Conservation (phyloP, 1,140 invertebrate genomes). For the Helicoverpa armigera region DNA sequence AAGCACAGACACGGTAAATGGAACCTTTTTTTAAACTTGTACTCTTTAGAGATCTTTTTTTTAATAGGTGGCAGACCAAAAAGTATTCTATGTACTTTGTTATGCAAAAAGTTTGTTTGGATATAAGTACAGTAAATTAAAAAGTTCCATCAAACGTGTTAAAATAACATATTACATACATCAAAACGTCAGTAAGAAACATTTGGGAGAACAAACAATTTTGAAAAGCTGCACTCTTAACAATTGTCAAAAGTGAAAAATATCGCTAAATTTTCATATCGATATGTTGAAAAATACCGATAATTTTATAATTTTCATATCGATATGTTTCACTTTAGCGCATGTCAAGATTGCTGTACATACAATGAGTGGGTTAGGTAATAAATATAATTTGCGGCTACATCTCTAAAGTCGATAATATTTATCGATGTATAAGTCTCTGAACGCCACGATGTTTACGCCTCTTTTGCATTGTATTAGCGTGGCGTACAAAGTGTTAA, state of each 20-base stretch:
- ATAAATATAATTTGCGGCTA: conserved; percentile 28
- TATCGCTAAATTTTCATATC: not conserved
- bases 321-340: not conserved
- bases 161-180: conserved; percentile 34
- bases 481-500: not conserved
- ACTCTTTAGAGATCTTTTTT: too few relatives aligned
- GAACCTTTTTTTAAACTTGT: conserved; percentile 31
- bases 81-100: too few relatives aligned
- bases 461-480: too few relatives aligned
- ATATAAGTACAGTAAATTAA: not conserved
- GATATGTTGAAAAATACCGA: not conserved
- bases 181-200: conserved; percentile 34
- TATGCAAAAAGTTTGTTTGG: not conserved
- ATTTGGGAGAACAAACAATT: conserved; percentile 42
- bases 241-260: not conserved
- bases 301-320: not conserved
- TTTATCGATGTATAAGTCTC: not conserved
- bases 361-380: conserved; percentile 47
- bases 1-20: conserved; percentile 66
- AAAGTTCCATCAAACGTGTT: conserved; percentile 30
- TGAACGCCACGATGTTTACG: too few relatives aligned
- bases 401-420: conserved; percentile 22
- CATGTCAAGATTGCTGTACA: conserved; percentile 20
- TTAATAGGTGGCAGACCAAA: too few relatives aligned
- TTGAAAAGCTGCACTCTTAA: conserved; percentile 27